These are phyloP conservation scores for Trissolcus basalis DNA, from an alignment of 1,140 invertebrate genomes.

Conservation along the genomic window DNA sequence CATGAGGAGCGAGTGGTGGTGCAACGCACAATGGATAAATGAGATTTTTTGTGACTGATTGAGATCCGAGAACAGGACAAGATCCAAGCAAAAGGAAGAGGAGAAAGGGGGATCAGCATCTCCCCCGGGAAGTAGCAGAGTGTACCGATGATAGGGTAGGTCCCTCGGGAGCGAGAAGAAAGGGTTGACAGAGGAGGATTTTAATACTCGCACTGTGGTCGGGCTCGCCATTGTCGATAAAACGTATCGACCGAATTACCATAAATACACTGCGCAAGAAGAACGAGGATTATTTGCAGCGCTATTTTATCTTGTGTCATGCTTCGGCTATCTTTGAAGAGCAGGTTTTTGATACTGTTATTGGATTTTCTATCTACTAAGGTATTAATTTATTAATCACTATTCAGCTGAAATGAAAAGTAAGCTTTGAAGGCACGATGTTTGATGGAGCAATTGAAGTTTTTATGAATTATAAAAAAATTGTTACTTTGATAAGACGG, in stretches of 20 bases:
- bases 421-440: too few species aligned
- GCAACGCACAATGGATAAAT: constrained; percentile 73
- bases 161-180: constrained; percentile 70
- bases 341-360: too few species aligned
- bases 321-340: neutral
- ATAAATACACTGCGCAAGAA: constrained; percentile 62
- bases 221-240: constrained; percentile 69
- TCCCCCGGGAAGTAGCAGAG: constrained; percentile 67
- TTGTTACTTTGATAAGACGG: too few species aligned
- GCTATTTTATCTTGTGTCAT: constrained; percentile 15
- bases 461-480: too few species aligned
- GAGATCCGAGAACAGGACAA: constrained; percentile 67
- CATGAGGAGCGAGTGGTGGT: constrained; percentile 54
- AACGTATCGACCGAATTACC: constrained; percentile 71
- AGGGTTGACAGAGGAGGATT: constrained; percentile 73
- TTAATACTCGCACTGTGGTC: constrained; percentile 70
- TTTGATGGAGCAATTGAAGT: too few species aligned
- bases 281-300: constrained; percentile 9
- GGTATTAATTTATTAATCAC: too few species aligned
- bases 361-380: too few species aligned
- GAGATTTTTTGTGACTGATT: constrained; percentile 75
- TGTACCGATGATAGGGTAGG: constrained; percentile 74
- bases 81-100: constrained; percentile 24
- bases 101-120: constrained; percentile 68
- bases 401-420: too few species aligned